Base-by-base conservation (phyloP, 2,113 vertebrate genomes). In the Bubo blakistoni region DNA sequence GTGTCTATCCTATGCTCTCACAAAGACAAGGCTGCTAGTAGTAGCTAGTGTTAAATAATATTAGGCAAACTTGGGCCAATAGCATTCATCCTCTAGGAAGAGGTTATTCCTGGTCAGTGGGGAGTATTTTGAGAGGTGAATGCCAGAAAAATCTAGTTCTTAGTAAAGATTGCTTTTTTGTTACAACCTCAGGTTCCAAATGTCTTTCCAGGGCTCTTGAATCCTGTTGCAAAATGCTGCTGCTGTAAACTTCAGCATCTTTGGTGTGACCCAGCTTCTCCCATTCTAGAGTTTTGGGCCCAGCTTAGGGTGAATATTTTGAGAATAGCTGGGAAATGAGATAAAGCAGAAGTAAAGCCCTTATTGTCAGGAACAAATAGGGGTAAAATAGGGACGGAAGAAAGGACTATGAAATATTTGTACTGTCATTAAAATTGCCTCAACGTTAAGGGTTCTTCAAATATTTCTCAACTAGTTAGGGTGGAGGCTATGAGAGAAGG, bases 371-470 rank as follows among this genome's bases (percentile, higher is more conserved):
- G 77, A 79, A 55, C 18, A 77, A 92, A 47, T 26, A 84, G 40
- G 82, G 13, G n/a, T 74, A 58, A 92, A 93, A 94, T 7, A 79
- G 38, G 52, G 26, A 91, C 59, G 26, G 40, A 79, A 57, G 44
- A 93, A 55, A 19, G 34, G n/a, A 62, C 49, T 85, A 5, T 49
- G 79, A 93, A 92, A 77, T 90, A 80, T 24, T 92, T 76, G 16
- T 91, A 19, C 54, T 87, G 52, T 90, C 87, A 92, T 89, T 87
- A 81, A 84, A 91, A 84, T 62, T 84, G 70, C 62, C 52, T 87
- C 52, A 87, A 78, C 59, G 86, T 84, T 67, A 91, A 46, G 27
- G 21, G 52, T 89, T 95, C 72, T 94, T 95, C 66, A 92, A 52
- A 72, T 94, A 84, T 67, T 94, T 92, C 38, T 67, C 22, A 49